These are phyloP conservation scores for Crepidodera aurea DNA, from an alignment of 2,888 invertebrate species.

Conservation along the genomic window DNA sequence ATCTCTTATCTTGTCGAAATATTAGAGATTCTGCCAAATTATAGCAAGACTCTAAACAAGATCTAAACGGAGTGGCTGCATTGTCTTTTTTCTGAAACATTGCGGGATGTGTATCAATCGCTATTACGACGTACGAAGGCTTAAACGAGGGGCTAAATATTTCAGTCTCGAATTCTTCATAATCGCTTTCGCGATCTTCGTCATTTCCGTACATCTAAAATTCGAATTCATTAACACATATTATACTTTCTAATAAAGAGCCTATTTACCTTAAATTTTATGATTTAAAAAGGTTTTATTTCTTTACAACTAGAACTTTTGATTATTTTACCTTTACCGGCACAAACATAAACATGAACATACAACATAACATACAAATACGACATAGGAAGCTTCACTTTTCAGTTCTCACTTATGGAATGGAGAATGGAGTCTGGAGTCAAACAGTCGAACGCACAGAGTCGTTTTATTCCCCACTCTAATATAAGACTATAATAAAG, in stretches of 20 bases:
- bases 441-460: too few relatives aligned
- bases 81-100: conserved; percentile 49
- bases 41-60: conserved; percentile 48
- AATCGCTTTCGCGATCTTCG: conserved; percentile 27
- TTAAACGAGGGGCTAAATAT: conserved; percentile 39
- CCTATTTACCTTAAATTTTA: too few relatives aligned
- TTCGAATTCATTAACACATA: neutral
- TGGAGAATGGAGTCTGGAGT: too few relatives aligned
- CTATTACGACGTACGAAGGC: conserved; percentile 51
- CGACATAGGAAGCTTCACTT: too few relatives aligned
- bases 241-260: neutral
- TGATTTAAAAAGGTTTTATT: neutral
- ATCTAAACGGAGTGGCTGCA: conserved; percentile 45
- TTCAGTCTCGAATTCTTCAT: conserved; percentile 34
- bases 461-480: too few relatives aligned
- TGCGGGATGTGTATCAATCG: conserved; percentile 50
- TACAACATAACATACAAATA: too few relatives aligned
- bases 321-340: too few relatives aligned
- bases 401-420: too few relatives aligned
- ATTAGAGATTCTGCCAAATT: conserved; percentile 48
- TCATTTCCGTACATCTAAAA: conserved; percentile 23
- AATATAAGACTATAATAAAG: too few relatives aligned
- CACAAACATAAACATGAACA: too few relatives aligned
- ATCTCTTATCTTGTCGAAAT: conserved; percentile 43
- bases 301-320: too few relatives aligned